Evolutionary conservation across 2,888 invertebrate genomes (phyloP), one percentile per base, ranked within the genome.

Genomic region (Tyria jacobaeae): DNA sequence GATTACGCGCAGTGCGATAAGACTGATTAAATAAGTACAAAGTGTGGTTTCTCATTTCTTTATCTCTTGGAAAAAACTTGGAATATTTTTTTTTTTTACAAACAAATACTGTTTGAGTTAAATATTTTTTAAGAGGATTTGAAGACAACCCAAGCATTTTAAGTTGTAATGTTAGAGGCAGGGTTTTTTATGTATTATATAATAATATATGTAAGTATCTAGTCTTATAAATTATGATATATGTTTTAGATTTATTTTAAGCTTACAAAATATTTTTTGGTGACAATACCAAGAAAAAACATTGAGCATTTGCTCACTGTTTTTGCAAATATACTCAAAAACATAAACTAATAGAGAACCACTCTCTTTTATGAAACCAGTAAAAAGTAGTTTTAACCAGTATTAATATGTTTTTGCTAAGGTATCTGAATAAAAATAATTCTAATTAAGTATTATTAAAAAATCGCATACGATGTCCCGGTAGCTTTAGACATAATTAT

Each of bases 1-100:
- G 35, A 25, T 27, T 31, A 17, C 6, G 17, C 24, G 17, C 6
- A 27, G 34, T n/a, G 31, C 9, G 21, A 34, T 6, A 24, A 10
- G 47, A 25, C n/a, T 54, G 37, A 57, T 27, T n/a, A 49, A 24
- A 35, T 35, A 27, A 39, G 27, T 57, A 39, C 9, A n/a, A 39
- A 57, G 17, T 17, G 37, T 37, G 39, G 12, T 41, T 39, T 14
- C 4, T 51, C 12, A n/a, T 44, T 27, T 31, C 25, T 55, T 17
- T 47, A 4, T 6, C 10, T 25, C n/a, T 49, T 27, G 27, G 9
- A 37, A 25, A 34, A 25, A 25, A n/a, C n/a, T n/a, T n/a, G n/a
- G 25, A 14, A 31, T 21, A 14, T n/a, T 17, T 14, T 12, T 39
- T 37, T 34, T 17, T 34, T 44, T n/a, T 1, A 3, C 24, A 37